Base-by-base conservation (phyloP, 2,113 vertebrate genomes). In the Myotis davidii region DNA sequence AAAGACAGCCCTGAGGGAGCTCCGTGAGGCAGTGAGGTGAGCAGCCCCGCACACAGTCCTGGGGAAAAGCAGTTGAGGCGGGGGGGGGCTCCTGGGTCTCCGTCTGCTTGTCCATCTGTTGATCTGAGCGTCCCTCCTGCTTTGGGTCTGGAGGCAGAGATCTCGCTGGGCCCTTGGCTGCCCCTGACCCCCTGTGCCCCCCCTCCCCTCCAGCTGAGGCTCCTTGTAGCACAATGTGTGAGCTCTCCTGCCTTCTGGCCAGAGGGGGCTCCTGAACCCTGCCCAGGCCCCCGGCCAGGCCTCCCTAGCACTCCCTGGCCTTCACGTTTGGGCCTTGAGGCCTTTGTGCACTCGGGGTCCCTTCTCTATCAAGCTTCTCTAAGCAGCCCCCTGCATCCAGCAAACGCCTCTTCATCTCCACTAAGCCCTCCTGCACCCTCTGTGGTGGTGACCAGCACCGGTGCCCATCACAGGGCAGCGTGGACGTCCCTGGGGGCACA, bases 11-110 rank as follows among this genome's bases (percentile, higher is more conserved):
- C 32, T 45, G 50, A 34, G 14, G 27, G 23, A 9, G 6, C 61
- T 39, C 32, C 23, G 54, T n/a, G 23, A 52, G n/a, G 23, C 5
- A 0, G 3, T 27, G 29, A 12, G 32, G 0, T 3, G 0, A 93
- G 82, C 74, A 0, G 0, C 9, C 9, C 18, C 11, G 54, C 29
- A 32, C 64, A 23, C 88, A 54, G n/a, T 13, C 67, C 48, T 45
- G 20, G 23, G 70, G 1, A 32, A n/a, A 42, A 42, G 85, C 23
- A n/a, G 34, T 21, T 2, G 1, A 5, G 12, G 45, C 37, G 23
- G 2, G 16, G 29, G 5, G 27, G 10, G 11, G 45, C 45, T 45
- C 2, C 29, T n/a, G 74, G 67, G 37, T 32, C 67, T 32, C 5
- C 2, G 23, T 61, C 65, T 69, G 48, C 65, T 16, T 17, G 9